A percentile compares a stretch with the other conserved stretches of the same genome.
These are phyloP conservation scores for Schizaphis graminum DNA, from an alignment of 2,888 invertebrate genomes.

Conservation along the genomic window DNA sequence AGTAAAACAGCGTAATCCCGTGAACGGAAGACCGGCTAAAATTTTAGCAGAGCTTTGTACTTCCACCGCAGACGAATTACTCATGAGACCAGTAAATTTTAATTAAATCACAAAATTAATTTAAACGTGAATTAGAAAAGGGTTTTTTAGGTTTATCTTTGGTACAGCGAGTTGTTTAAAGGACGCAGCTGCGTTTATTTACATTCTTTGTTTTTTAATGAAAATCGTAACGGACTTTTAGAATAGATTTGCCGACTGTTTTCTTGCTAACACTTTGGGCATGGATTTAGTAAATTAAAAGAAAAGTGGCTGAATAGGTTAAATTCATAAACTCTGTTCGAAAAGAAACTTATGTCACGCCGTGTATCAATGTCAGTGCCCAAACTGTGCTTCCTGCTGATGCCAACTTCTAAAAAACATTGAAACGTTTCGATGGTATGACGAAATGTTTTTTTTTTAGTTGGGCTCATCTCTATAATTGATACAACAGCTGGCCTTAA, in stretches of 20 bases:
- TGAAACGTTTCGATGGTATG: not conserved
- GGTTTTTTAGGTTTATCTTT: conserved; percentile 13
- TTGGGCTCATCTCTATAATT: not conserved
- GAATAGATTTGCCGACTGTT: not conserved
- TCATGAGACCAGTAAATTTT: conserved; percentile 15
- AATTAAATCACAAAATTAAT: conserved; percentile 55
- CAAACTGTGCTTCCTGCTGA: not conserved
- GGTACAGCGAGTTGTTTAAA: not conserved
- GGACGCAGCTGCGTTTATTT: not conserved
- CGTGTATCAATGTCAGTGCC: not conserved
- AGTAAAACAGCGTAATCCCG: not conserved
- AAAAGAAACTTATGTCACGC: not conserved
- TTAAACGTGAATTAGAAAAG: conserved; percentile 13
- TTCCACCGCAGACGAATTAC: not conserved
- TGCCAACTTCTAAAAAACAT: not conserved
- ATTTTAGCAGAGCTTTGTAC: conserved; percentile 19
- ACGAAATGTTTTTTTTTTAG: not conserved
- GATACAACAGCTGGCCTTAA: not conserved
- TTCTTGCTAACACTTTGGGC: not conserved
- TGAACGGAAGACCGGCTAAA: not conserved
- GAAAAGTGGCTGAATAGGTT: not conserved
- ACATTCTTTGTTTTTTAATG: not conserved
- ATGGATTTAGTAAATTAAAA: not conserved
- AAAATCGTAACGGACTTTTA: not conserved
- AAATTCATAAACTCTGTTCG: not conserved